A percentile compares a stretch with the other conserved stretches of the same genome.
Evolutionary conservation across 2,797 vertebrate genomes (phyloP).

Genomic region (Oryzias sinensis): DNA sequence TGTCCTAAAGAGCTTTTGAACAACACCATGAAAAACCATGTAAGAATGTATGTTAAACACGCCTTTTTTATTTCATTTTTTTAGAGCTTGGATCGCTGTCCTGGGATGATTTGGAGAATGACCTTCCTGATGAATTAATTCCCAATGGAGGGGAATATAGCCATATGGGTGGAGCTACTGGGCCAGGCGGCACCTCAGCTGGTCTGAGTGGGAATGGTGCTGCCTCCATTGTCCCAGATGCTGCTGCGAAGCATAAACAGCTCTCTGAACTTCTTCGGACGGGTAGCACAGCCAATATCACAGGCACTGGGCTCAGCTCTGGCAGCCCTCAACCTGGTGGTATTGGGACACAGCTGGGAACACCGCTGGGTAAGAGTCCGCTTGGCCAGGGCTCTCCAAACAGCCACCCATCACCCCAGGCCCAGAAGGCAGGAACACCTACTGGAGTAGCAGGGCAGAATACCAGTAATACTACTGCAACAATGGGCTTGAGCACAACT

Average conservation of each 20-base stretch:
- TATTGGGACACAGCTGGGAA: conserved; percentile 84
- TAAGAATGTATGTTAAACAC: conserved; percentile 18
- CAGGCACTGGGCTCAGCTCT: conserved; percentile 81
- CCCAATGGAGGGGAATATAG: conserved; percentile 89
- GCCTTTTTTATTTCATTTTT: conserved; percentile 14
- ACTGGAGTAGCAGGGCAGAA: conserved; percentile 79
- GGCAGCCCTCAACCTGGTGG: conserved; percentile 83
- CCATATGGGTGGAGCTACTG: conserved; percentile 77
- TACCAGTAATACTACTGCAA: conserved; percentile 74
- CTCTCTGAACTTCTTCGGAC: conserved; percentile 94
- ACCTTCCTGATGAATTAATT: conserved; percentile 97
- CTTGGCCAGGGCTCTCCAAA: conserved; percentile 86
- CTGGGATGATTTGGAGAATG: conserved; percentile 92
- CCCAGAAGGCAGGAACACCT: conserved; percentile 88
- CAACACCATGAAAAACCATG: neutral
- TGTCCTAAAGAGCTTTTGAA: neutral
- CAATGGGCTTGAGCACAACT: conserved; percentile 87
- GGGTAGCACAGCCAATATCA: conserved; percentile 81
- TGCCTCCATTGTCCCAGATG: conserved; percentile 84
- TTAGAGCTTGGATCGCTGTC: conserved; percentile 91
- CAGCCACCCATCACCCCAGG: conserved; percentile 84
- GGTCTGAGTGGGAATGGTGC: conserved; percentile 28
- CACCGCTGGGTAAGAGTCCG: conserved; percentile 89
- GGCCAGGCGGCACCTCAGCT: conserved; percentile 38
- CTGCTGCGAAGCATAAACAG: conserved; percentile 96